A percentile compares a stretch with the other conserved stretches of the same genome.
These are phyloP conservation scores for Xenopus petersii DNA, from an alignment of 2,797 vertebrate genomes.

Conservation along the genomic window DNA sequence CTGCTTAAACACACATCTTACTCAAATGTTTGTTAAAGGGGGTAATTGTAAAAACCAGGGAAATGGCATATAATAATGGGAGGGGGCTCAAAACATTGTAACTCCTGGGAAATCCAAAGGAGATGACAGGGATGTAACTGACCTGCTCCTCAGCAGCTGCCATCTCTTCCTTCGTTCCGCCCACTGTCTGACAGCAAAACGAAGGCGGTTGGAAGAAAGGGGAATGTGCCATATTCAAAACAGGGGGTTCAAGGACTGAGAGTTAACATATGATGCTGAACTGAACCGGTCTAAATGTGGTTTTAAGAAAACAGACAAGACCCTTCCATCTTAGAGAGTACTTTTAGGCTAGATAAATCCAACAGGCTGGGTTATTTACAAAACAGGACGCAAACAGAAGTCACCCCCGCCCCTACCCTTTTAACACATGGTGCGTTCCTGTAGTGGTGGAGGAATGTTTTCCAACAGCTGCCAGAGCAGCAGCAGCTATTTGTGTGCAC, in stretches of 20 bases:
- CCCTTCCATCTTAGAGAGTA: not conserved
- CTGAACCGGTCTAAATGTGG: not conserved
- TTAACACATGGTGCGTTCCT: slow-evolving; percentile 3
- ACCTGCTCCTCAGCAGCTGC: slow-evolving; percentile 42
- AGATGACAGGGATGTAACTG: not conserved
- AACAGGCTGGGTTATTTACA: not conserved
- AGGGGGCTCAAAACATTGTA: too few relatives aligned
- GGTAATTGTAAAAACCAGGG: too few relatives aligned
- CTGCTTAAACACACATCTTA: too few relatives aligned
- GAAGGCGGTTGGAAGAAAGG: not conserved
- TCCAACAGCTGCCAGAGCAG: not conserved
- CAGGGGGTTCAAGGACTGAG: not conserved
- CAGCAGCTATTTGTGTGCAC: slow-evolving; percentile 4
- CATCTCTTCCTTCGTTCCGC: slow-evolving; percentile 16
- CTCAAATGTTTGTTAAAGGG: too few relatives aligned
- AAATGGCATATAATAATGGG: too few relatives aligned
- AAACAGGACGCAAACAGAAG: not conserved
- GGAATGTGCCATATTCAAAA: slow-evolving; percentile 5
- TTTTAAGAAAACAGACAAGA: not conserved
- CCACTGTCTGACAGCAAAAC: slow-evolving; percentile 2
- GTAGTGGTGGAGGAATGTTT: slow-evolving; percentile 24
- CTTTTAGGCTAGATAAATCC: not conserved
- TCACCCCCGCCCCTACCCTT: not conserved
- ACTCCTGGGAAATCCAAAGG: too few relatives aligned
- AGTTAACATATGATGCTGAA: not conserved